Base-by-base conservation (phyloP, 2,797 vertebrate species). In the Ctenosaura bakeri region DNA sequence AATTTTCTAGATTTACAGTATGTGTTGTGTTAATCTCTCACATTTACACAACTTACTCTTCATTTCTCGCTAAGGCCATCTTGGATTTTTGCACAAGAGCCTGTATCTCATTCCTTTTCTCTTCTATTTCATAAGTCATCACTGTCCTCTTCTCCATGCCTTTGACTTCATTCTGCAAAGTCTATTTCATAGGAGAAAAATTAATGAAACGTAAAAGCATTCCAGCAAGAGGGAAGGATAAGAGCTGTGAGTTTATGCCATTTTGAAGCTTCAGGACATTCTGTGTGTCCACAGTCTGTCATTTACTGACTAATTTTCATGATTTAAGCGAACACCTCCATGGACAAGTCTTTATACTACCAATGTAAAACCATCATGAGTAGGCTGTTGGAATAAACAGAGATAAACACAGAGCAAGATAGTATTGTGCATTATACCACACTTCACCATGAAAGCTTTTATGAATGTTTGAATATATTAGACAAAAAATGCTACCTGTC, bases 11-110 rank as follows among this genome's bases (percentile, higher is more conserved):
- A 73, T 56, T 32, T 54, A 26, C 35, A 1, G 46, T 20, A 50
- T 78, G 24, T 13, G 6, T 29, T 35, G 32, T 56, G 35, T 29
- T 69, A 85, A 35, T 52, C 38, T 88, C n/a, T 66, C 64, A 6
- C 22, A 86, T 64, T 93, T 62, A 56, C 5, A 26, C 16, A 5
- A 76, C 91, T 93, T 97, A 97, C 95, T 88, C 91, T 90, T 96
- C 94, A 0, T 97, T 97, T 86, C 92, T 97, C 89, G 96, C 93
- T 73, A 97, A 90, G 86, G 95, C 94, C 59, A 20, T 94, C 81
- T 59, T 92, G 64, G 83, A 82, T 83, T 96, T 94, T 38, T 93
- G 82, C 91, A 95, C 90, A 0, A 98, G 93, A n/a, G n/a, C 84
- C 46, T 79, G 88, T 74, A 97, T 84, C 26, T 96, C 94, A 54